phyloP scores from a whole-genome alignment of 1,140 invertebrate genomes.

The Drosophila sechellia region DNA sequence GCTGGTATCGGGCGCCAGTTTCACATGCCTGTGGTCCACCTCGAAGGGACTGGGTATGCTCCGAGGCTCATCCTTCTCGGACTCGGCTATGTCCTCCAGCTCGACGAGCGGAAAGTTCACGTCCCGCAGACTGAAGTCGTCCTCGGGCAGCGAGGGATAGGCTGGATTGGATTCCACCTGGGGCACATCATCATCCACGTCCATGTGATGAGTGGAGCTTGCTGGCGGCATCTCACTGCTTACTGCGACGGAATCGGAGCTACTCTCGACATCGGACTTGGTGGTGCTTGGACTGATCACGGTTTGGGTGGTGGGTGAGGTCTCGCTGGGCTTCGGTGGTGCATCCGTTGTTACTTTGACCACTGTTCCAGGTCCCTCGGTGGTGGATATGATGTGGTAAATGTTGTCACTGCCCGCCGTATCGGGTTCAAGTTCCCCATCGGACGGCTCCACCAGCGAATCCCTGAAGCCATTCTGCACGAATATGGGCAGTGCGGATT shows the following conservation, averaged over 20 bases:
- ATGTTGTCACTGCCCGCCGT: slow-evolving; percentile 78
- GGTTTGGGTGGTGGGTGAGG: neutral
- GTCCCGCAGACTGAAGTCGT: slow-evolving; percentile 77
- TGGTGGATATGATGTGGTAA: slow-evolving; percentile 80
- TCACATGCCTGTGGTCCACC: slow-evolving; percentile 42
- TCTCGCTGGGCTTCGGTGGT: neutral
- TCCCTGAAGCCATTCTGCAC: slow-evolving; percentile 57
- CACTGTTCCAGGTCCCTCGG: slow-evolving; percentile 57
- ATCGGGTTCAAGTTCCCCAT: slow-evolving; percentile 64
- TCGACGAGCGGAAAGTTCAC: slow-evolving; percentile 77
- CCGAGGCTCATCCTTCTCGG: slow-evolving; percentile 65
- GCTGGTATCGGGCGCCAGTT: slow-evolving; percentile 40
- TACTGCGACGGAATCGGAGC: slow-evolving; percentile 36
- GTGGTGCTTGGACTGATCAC: neutral
- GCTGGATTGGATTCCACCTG: slow-evolving; percentile 80
- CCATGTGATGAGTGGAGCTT: slow-evolving; percentile 63
- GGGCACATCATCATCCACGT: slow-evolving; percentile 72
- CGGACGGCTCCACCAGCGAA: slow-evolving; percentile 35
- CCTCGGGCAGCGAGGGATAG: slow-evolving; percentile 77
- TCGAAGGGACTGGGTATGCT: slow-evolving; percentile 63
- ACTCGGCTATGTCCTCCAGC: slow-evolving; percentile 61
- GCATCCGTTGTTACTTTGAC: slow-evolving; percentile 16
- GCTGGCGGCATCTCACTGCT: slow-evolving; percentile 35
- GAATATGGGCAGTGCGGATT: slow-evolving; percentile 13
- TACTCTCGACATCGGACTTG: slow-evolving; percentile 27